These are phyloP conservation scores for Xenopus borealis DNA, from an alignment of 2,113 vertebrate species.

Conservation along the genomic window DNA sequence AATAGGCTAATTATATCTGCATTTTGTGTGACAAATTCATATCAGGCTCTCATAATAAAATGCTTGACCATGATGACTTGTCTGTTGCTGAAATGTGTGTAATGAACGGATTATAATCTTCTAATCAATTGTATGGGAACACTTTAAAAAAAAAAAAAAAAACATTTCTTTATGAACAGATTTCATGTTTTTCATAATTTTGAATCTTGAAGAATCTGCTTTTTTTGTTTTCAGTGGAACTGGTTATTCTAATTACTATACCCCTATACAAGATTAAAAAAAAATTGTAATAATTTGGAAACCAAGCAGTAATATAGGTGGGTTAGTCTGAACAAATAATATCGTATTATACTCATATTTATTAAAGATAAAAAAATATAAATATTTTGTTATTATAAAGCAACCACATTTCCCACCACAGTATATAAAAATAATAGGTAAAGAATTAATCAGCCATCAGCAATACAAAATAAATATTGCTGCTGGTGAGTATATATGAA, in stretches of 20 bases:
- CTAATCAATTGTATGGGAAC: slow-evolving; percentile 30
- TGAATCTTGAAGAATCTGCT: background rate
- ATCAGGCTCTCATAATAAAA: slow-evolving; percentile 79
- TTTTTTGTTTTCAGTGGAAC: background rate
- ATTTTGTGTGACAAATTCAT: slow-evolving; percentile 81
- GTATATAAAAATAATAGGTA: no score
- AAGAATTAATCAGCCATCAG: no score
- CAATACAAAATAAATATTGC: no score
- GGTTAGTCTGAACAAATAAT: no score
- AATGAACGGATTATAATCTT: slow-evolving; percentile 34
- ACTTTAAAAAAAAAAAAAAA: background rate
- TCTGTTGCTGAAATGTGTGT: slow-evolving; percentile 21
- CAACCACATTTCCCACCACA: no score
- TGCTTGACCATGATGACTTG: slow-evolving; percentile 17
- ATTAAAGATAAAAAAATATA: no score
- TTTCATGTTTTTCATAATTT: background rate
- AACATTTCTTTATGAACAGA: slow-evolving; percentile 1
- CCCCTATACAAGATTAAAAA: no score
- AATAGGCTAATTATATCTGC: slow-evolving; percentile 82
- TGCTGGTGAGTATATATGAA: no score
- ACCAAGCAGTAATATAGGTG: no score
- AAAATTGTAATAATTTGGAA: no score
- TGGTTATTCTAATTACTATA: background rate
- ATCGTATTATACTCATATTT: no score
- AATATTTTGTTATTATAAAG: no score